phyloP scores from a whole-genome alignment of 2,888 invertebrate genomes.

The Patella ulyssiponensis region DNA sequence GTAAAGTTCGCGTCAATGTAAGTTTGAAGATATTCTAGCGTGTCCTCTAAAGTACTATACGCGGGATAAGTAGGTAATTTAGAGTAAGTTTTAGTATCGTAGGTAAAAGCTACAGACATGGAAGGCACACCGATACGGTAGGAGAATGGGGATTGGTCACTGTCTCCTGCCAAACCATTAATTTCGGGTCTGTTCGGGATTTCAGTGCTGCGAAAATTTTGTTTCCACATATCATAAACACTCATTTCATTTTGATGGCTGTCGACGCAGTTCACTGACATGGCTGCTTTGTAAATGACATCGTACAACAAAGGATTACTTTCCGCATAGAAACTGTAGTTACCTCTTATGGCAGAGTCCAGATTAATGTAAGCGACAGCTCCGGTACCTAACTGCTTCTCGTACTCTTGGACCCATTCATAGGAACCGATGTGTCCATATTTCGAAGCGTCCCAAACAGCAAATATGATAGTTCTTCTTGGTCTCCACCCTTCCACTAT shows the following conservation, averaged over 20 bases:
- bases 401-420: slow-evolving; percentile 66
- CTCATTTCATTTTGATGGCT: slow-evolving; percentile 39
- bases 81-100: slow-evolving; percentile 58
- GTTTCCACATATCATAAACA: slow-evolving; percentile 57
- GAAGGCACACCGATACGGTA: slow-evolving; percentile 70
- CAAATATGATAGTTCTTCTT: slow-evolving; percentile 61
- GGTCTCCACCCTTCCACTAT: slow-evolving; percentile 58
- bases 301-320: slow-evolving; percentile 59
- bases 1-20: slow-evolving; percentile 68
- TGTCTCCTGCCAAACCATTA: slow-evolving; percentile 65
- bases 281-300: slow-evolving; percentile 58
- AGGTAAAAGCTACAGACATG: slow-evolving; percentile 65
- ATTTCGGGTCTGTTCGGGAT: slow-evolving; percentile 51
- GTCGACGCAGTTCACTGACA: slow-evolving; percentile 52
- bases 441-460: slow-evolving; percentile 63
- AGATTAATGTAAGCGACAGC: slow-evolving; percentile 73
- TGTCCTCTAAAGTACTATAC: slow-evolving; percentile 71
- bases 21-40: slow-evolving; percentile 64
- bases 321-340: slow-evolving; percentile 62
- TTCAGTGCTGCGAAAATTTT: slow-evolving; percentile 38
- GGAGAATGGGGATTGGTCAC: slow-evolving; percentile 71
- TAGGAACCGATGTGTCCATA: slow-evolving; percentile 64
- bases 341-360: slow-evolving; percentile 68
- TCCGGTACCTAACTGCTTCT: slow-evolving; percentile 62
- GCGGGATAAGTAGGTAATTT: slow-evolving; percentile 64